Evolutionary conservation across 2,113 vertebrate species (phyloP).

Genomic region (Galeopterus variegatus): DNA sequence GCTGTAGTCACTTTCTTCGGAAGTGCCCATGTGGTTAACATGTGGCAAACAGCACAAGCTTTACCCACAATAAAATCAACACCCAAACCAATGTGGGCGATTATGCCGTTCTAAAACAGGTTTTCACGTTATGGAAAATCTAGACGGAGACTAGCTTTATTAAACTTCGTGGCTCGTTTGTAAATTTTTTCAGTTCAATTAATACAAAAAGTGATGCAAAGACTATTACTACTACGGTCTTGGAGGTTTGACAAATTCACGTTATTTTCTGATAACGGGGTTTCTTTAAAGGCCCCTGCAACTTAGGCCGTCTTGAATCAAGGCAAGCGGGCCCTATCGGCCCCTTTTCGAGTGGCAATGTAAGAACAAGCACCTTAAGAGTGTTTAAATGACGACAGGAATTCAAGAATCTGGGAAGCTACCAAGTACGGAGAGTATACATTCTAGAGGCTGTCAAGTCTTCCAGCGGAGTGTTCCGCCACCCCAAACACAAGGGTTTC

Average conservation of each 20-base stretch:
- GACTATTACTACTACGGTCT: not conserved
- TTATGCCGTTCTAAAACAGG: not conserved
- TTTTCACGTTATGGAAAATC: not conserved
- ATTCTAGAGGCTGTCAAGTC: not conserved
- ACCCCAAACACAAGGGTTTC: not conserved
- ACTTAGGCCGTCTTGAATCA: not conserved
- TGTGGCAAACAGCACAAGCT: conserved; percentile 60
- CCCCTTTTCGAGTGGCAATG: not conserved
- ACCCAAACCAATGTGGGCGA: not conserved
- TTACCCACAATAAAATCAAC: conserved; percentile 58
- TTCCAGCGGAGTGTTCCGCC: not conserved
- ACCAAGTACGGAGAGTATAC: not conserved
- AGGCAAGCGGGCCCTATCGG: not conserved
- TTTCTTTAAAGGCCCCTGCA: not conserved
- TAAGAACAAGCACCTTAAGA: not conserved
- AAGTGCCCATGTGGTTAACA: conserved; percentile 74
- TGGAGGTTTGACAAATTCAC: not conserved
- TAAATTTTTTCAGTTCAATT: not conserved
- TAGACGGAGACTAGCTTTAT: not conserved
- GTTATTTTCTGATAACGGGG: not conserved
- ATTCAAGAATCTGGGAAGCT: not conserved
- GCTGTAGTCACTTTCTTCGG: conserved; percentile 55
- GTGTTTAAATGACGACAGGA: not conserved
- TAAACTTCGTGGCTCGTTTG: not conserved
- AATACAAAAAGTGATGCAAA: not conserved